Conservation (phyloP, 2,797 vertebrate genomes). For the Rhinoraja longicauda region DNA sequence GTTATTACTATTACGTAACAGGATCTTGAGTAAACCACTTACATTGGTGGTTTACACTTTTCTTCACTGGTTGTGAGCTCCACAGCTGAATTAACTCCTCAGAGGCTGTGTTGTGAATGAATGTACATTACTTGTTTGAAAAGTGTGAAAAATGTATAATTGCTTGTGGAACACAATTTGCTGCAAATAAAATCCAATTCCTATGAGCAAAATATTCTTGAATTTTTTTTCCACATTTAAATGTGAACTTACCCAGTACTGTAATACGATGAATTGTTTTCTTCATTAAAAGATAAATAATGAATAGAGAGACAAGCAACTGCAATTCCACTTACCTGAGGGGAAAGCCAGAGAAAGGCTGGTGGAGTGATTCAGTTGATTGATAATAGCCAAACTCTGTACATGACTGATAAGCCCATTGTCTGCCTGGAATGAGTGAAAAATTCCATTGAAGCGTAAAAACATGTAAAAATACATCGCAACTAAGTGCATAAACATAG, state of each 20-base stretch:
- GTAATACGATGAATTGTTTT: neutral
- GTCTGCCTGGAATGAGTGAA: constrained; percentile 40
- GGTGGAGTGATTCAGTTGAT: constrained; percentile 60
- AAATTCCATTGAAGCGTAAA: neutral
- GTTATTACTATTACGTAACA: neutral
- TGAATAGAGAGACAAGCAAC: neutral
- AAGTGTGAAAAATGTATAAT: neutral
- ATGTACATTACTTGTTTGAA: neutral
- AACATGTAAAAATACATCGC: neutral
- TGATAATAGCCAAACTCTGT: constrained; percentile 69
- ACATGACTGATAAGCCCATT: constrained; percentile 52
- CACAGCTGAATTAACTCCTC: neutral
- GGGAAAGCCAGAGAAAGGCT: constrained; percentile 57
- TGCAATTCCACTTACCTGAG: constrained; percentile 40
- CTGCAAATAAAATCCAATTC: neutral
- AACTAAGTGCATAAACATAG: neutral
- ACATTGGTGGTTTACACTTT: neutral
- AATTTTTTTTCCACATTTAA: neutral
- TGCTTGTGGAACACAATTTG: neutral
- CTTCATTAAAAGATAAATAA: neutral
- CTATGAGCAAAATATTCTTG: neutral
- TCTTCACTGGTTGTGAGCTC: neutral
- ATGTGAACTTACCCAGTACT: neutral
- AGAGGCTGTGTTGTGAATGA: neutral
- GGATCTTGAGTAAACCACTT: neutral